Conservation (phyloP, 35 echinoderm and acorn worm species). For the Heliocidaris tuberculata region DNA sequence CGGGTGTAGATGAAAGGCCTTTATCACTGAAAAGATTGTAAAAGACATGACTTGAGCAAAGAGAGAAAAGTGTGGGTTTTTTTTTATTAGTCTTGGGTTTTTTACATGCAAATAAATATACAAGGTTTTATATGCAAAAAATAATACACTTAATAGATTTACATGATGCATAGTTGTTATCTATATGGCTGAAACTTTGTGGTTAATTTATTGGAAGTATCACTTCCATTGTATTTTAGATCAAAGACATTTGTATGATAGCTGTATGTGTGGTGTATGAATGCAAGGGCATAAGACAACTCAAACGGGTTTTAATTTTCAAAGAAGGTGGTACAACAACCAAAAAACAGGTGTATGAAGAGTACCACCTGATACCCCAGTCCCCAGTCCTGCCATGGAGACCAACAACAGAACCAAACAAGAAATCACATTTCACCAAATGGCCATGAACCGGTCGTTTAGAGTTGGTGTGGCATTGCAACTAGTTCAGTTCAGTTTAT, state of each 20-base stretch:
- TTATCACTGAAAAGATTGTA: neutral
- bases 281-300: too few species aligned
- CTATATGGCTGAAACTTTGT: neutral
- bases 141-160: too few species aligned
- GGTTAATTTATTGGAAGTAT: neutral
- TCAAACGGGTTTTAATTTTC: neutral
- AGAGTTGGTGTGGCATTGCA: too few species aligned
- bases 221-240: neutral
- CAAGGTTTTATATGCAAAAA: neutral
- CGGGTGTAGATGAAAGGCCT: neutral
- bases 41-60: neutral
- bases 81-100: neutral
- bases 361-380: too few species aligned
- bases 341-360: too few species aligned
- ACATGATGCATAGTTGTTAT: neutral
- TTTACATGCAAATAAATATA: neutral
- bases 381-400: too few species aligned
- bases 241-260: too few species aligned
- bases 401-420: too few species aligned
- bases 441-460: too few species aligned
- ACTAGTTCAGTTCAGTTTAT: too few species aligned
- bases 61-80: neutral
- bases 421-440: too few species aligned
- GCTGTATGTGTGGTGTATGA: too few species aligned
- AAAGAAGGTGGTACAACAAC: neutral